Conservation (phyloP, 2,113 vertebrate genomes). For the Paratilapia polleni region DNA sequence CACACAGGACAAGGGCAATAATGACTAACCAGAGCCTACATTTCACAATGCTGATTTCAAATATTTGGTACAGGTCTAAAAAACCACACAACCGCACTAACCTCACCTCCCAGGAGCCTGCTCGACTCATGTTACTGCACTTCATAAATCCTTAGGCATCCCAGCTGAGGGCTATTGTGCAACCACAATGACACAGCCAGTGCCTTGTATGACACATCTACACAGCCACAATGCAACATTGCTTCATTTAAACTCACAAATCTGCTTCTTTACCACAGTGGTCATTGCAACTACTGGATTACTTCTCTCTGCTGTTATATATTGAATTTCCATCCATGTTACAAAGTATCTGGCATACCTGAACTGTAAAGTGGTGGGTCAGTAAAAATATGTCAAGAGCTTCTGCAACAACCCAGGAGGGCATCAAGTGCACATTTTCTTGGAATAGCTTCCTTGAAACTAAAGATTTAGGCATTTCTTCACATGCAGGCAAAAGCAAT, state of each 20-base stretch:
- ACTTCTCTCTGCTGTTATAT: neutral
- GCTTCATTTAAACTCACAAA: constrained; percentile 3
- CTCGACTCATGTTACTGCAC: constrained; percentile 42
- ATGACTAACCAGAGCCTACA: constrained; percentile 18
- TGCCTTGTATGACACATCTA: constrained; percentile 43
- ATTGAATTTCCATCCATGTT: constrained; percentile 6
- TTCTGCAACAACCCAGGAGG: neutral
- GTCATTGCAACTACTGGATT: constrained; percentile 21
- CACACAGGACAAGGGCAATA: neutral
- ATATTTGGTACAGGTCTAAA: constrained; percentile 49
- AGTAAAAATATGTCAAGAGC: neutral
- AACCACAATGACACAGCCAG: constrained; percentile 42
- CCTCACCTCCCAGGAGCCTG: constrained; percentile 57
- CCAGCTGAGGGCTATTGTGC: constrained; percentile 29
- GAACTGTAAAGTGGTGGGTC: neutral
- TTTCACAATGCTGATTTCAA: constrained; percentile 51
- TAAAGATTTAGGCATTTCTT: neutral
- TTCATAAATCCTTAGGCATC: constrained; percentile 50
- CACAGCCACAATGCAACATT: constrained; percentile 13
- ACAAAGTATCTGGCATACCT: neutral
- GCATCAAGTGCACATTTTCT: neutral
- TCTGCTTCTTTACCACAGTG: constrained; percentile 7
- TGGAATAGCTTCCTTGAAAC: neutral
- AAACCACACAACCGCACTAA: constrained; percentile 48
- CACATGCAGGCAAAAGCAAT: neutral